Evolutionary conservation across 2,113 vertebrate genomes (phyloP).

Genomic region (Pongo abelii): DNA sequence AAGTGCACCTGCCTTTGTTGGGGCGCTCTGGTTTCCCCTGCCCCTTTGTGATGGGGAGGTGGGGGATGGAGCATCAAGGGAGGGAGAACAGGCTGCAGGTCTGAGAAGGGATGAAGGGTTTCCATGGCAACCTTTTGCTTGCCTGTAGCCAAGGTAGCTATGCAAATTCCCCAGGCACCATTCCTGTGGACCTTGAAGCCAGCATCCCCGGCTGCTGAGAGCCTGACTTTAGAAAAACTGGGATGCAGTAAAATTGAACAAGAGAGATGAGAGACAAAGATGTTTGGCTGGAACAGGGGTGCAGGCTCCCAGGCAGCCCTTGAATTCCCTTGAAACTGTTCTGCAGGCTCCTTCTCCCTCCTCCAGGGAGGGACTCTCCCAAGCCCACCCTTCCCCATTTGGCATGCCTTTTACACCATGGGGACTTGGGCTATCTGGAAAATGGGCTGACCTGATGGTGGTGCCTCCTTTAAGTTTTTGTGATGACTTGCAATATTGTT

Average conservation of each 20-base stretch:
- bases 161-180: conserved; percentile 52
- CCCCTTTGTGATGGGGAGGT: background rate
- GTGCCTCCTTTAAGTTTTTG: background rate
- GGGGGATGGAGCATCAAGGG: background rate
- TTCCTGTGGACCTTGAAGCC: conserved; percentile 46
- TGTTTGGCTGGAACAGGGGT: background rate
- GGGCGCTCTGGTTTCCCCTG: background rate
- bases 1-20: background rate
- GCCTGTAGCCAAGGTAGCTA: conserved; percentile 54
- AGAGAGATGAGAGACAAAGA: background rate
- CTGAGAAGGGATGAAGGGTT: conserved; percentile 79
- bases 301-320: background rate
- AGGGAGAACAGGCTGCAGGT: conserved; percentile 61
- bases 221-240: background rate
- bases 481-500: background rate
- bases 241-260: fast-evolving
- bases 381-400: background rate
- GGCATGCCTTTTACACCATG: background rate
- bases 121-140: conserved; percentile 83
- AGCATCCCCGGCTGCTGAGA: background rate
- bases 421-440: background rate
- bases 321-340: background rate
- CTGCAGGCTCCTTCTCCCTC: background rate
- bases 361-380: background rate
- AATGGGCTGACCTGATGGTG: fast-evolving